Base-by-base conservation (phyloP, 2,113 vertebrate genomes). In the Plecturocebus donacophilus region DNA sequence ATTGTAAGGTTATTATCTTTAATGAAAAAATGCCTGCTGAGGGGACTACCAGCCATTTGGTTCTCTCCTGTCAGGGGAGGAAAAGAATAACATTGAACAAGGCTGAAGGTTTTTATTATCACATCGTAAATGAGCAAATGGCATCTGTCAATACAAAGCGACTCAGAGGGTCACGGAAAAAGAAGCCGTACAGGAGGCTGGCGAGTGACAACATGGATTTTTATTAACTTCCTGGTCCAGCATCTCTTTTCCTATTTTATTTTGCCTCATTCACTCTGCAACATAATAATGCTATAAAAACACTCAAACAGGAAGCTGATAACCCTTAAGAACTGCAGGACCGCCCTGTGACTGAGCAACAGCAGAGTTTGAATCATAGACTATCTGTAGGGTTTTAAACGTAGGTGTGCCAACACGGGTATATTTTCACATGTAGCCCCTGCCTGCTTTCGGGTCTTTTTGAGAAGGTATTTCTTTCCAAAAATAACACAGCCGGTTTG, bases 101-200 rank as follows among this genome's bases (percentile, higher is more conserved):
- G 97, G 96, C 98, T 98, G 98, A 98, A 98, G 98, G 99, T 98
- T 99, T 99, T 99, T 99, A 99, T 99, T 99, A 99, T 99, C 99
- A 99, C 98, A 0, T 99, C 98, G 98, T 99, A 99, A 99, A 99
- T 94, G 98, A 98, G 98, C 98, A 99, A 99, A 99, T 99, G 99
- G 99, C 98, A 98, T 98, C 98, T 99, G 98, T 99, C 99, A 98
- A 98, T 99, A 99, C 98, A 99, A 99, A 99, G 99, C 89, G 96
- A 52, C 98, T 98, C 97, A 42, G 97, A 97, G 97, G 97, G 98
- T 95, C 92, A 95, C 96, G 93, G 96, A 95, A 98, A 97, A 98
- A 98, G 98, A 98, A 98, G 98, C 94, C 49, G 98, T 95, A 90
- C 93, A 45, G 98, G 97, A 97, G 97, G 32, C 82, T 98, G 98